These are phyloP conservation scores for Rhinolophus sinicus DNA, from an alignment of 2,113 vertebrate genomes.

Conservation along the genomic window DNA sequence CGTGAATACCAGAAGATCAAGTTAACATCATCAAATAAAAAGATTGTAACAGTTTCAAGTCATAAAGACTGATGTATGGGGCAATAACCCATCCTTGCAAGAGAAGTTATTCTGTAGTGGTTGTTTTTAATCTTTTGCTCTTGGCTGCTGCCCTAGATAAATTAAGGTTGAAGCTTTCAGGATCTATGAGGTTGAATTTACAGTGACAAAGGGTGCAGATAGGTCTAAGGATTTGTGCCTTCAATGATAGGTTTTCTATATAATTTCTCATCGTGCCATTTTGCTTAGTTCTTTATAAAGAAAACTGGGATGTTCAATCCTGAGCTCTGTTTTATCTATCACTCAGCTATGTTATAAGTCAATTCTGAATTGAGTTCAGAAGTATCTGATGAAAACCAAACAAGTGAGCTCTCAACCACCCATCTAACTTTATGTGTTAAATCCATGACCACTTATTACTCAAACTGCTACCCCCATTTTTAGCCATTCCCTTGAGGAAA, in stretches of 20 bases:
- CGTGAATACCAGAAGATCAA: not conserved
- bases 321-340: not conserved
- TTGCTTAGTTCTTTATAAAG: slow-evolving; percentile 28
- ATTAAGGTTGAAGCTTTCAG: not conserved
- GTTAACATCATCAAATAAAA: slow-evolving; percentile 41
- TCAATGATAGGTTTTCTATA: not conserved
- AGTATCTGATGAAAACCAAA: not conserved
- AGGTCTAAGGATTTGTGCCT: not conserved
- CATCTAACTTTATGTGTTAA: not conserved
- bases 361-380: not conserved
- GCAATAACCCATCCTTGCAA: slow-evolving; percentile 1
- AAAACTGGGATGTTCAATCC: not conserved
- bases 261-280: not conserved
- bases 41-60: not conserved
- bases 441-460: slow-evolving; percentile 24
- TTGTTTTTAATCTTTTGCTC: slow-evolving; percentile 49
- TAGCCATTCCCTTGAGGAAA: slow-evolving; percentile 36
- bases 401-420: not conserved
- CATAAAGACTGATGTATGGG: not conserved
- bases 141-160: slow-evolving; percentile 12
- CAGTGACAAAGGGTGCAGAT: not conserved
- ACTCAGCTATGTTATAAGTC: not conserved
- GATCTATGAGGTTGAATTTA: slow-evolving; percentile 25
- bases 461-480: not conserved
- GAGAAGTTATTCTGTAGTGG: not conserved